A percentile compares a stretch with the other conserved stretches of the same genome.
phyloP scores from a whole-genome alignment of 2,888 invertebrate species.

The Heliconius cydno region DNA sequence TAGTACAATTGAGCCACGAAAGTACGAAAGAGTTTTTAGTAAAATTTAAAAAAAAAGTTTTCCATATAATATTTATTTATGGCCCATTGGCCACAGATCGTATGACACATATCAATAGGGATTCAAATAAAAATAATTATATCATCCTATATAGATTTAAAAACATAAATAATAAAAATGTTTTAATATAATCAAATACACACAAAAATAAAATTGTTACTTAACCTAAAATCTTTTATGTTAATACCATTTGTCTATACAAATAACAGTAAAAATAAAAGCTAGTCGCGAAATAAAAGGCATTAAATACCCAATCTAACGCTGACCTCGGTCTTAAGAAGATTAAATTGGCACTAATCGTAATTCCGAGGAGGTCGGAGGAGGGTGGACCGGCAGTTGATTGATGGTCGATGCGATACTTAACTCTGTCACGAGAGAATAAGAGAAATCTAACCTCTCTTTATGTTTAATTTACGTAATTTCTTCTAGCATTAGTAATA shows the following conservation, averaged over 20 bases:
- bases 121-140: not conserved
- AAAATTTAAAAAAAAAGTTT: too few species aligned
- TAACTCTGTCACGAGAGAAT: constrained; percentile 33
- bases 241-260: not conserved
- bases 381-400: constrained; percentile 43
- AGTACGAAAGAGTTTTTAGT: too few species aligned
- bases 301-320: constrained; percentile 37
- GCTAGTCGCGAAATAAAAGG: constrained; percentile 19
- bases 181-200: not conserved
- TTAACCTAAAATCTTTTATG: not conserved
- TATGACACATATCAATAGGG: too few species aligned
- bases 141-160: not conserved
- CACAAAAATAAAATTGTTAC: not conserved
- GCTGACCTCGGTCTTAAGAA: constrained; percentile 44
- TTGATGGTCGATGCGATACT: constrained; percentile 45
- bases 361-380: constrained; percentile 40
- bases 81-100: too few species aligned
- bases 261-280: constrained; percentile 13
- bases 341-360: constrained; percentile 47
- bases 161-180: not conserved
- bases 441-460: constrained; percentile 24
- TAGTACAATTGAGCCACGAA: too few species aligned
- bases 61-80: not conserved
- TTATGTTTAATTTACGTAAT: constrained; percentile 2
- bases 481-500: not conserved